Base-by-base conservation (phyloP, 2,113 vertebrate species). In the Diphyllodes magnificus region DNA sequence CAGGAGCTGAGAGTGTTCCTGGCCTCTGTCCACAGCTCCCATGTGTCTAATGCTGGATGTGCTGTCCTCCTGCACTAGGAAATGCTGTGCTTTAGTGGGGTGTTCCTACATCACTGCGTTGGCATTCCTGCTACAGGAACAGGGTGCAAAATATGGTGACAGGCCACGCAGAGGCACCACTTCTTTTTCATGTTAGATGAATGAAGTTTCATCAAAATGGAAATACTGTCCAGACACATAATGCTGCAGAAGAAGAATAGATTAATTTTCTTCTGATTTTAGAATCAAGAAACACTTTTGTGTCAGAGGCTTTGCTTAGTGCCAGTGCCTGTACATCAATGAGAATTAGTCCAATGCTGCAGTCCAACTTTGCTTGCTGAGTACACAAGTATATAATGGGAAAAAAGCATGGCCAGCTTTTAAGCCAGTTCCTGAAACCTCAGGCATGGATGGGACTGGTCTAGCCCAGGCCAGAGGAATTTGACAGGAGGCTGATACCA, bases 1-100 rank as follows among this genome's bases (percentile, higher is more conserved):
- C 30, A 57, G 79, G 63, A 63, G 49, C 10, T 3, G 39, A n/a
- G 45, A 16, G 37, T 11, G 51, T 2, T 75, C 18, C 28, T 65
- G 40, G 30, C 27, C 33, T 30, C 37, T 66, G 9, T 9, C 42
- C 35, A 0, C 30, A 23, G 42, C 56, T 80, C 31, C 80, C 20
- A 0, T 0, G 30, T 24, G 23, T 11, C 44, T 27, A 37, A 40
- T 1, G 1, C 24, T 51, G 45, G 33, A 10, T 1, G 0, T 57
- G 37, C 78, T 57, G 31, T 28, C 19, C 44, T n/a, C 65, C 73
- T 73, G 53, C 24, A 2, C 30, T 9, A 10, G 9, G 47, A 51
- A 23, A 9, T 51, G 69, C 72, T 84, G 50, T 2, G 1, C 4
- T 72, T 45, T 28, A 35, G 5, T 6, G 37, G 45, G 40, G 5